phyloP scores from a whole-genome alignment of 2,888 invertebrate genomes.

The Pedicia rivosa region DNA sequence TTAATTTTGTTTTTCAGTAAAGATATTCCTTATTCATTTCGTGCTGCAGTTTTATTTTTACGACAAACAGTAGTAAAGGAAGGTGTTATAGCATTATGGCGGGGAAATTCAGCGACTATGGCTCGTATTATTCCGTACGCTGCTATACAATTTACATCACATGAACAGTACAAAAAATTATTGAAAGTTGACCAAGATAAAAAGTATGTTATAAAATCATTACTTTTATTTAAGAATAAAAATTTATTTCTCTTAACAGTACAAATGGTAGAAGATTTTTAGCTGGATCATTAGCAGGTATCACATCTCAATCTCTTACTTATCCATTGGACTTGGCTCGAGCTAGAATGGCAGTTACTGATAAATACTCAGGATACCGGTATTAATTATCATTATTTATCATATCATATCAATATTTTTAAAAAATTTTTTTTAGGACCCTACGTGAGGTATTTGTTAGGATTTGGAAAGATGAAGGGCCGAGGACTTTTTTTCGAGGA shows the following conservation, averaged over 20 bases:
- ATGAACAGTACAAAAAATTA: constrained; percentile 89
- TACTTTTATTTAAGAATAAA: constrained; percentile 1
- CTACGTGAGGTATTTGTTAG: constrained; percentile 43
- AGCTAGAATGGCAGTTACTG: constrained; percentile 93
- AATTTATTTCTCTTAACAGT: constrained; percentile 14
- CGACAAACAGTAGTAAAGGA: constrained; percentile 49
- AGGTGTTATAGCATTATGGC: constrained; percentile 77
- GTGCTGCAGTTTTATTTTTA: constrained; percentile 54
- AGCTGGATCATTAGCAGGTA: constrained; percentile 90
- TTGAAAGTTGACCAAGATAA: constrained; percentile 51
- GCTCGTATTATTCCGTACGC: constrained; percentile 94
- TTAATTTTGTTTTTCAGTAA: constrained; percentile 26
- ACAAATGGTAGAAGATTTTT: constrained; percentile 39
- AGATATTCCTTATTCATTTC: constrained; percentile 52
- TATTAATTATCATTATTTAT: constrained; percentile 19
- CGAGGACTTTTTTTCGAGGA: constrained; percentile 64
- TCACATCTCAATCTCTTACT: constrained; percentile 84
- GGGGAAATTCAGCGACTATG: constrained; percentile 98
- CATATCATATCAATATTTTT: neutral
- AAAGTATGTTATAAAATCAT: constrained; percentile 25
- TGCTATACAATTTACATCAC: constrained; percentile 92
- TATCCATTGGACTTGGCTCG: constrained; percentile 95
- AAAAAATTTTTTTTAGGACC: constrained; percentile 19
- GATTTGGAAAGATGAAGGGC: constrained; percentile 64
- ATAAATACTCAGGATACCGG: constrained; percentile 53